Evolutionary conservation across 1,140 invertebrate species (phyloP), one percentile per base, ranked within the genome.

Genomic region (Eulimnadia texana): DNA sequence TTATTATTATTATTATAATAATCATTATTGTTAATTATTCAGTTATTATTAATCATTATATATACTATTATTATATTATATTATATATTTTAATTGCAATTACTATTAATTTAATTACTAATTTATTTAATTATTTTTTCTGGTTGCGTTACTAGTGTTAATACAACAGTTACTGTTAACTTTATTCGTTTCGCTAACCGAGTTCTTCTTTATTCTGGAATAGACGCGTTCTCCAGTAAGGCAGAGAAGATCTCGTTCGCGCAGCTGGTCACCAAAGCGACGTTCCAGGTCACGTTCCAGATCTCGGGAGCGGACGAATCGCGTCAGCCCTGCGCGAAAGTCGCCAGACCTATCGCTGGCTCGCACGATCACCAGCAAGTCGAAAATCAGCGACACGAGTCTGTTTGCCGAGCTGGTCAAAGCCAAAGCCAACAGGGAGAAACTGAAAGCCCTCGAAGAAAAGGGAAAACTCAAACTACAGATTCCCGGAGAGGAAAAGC

Each of bases 391-490:
- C 58, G 85, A 89, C 65, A 90, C 88, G 1, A 90, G 86, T 71
- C 74, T 91, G 1, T 93, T 92, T 71, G 88, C 88, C 1, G 88
- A 92, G 71, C 75, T 93, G 19, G 86, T 91, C 0, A 90, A 90
- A 68, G 84, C 87, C 67, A 82, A 84, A 63, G 85, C 88, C 63
- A 88, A 87, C 74, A 74, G 85, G 2, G 83, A 85, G 64, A 82
- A 57, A 78, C 77, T 63, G 78, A 77, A 61, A 78, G 78, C 66
- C 74, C 79, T 64, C 77, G 78, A 62, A 73, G 67, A 71, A 72
- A 49, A 65, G 71, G 33, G 16, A 72, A 73, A 3, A 68, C 53
- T 47, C 29, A 58, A 50, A 33, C 42, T 62, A 47, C 53, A 24
- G 63, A 28, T 27, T 20, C 25, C 28, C 72, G 73, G 47, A 73